Percentiles rank a stretch among this genome's conserved stretches.
Conservation (phyloP, 2,888 invertebrate genomes). For the Abrostola triplasia region DNA sequence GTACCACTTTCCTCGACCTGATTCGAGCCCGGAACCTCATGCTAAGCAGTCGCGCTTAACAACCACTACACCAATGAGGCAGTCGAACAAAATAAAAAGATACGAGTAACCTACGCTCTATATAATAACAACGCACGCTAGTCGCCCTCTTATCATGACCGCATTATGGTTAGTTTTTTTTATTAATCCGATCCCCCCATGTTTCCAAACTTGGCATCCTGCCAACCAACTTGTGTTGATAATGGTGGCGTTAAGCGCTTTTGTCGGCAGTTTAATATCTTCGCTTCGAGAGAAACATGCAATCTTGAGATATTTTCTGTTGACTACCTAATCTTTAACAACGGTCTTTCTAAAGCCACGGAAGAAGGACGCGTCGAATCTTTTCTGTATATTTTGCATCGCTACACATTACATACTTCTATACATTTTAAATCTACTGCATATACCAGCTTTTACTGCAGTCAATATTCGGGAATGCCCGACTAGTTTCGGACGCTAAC, state of each 20-base stretch:
- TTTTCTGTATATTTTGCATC: too few species aligned
- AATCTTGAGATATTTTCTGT: neutral
- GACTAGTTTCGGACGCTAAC: too few species aligned
- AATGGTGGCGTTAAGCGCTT: neutral
- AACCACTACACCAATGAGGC: neutral
- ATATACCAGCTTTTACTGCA: too few species aligned
- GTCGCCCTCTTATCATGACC: slow-evolving; percentile 21
- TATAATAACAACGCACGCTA: neutral
- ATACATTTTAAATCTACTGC: too few species aligned
- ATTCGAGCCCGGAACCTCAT: too few species aligned
- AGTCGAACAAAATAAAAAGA: neutral
- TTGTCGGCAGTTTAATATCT: slow-evolving; percentile 20
- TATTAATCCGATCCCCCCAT: slow-evolving; percentile 23
- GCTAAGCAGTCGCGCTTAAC: too few species aligned
- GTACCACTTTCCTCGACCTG: too few species aligned
- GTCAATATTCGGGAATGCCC: too few species aligned
- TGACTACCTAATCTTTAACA: too few species aligned
- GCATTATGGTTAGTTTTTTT: slow-evolving; percentile 23
- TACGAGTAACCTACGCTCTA: neutral
- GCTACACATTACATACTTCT: too few species aligned
- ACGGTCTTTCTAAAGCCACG: too few species aligned
- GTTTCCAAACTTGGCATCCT: slow-evolving; percentile 29
- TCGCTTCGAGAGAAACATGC: neutral
- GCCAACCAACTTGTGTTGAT: slow-evolving; percentile 39
- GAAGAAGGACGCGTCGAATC: too few species aligned